Base-by-base conservation (phyloP, 37 sponge, comb jelly and placozoan genomes). In the Halisarca cf. caerulea region DNA sequence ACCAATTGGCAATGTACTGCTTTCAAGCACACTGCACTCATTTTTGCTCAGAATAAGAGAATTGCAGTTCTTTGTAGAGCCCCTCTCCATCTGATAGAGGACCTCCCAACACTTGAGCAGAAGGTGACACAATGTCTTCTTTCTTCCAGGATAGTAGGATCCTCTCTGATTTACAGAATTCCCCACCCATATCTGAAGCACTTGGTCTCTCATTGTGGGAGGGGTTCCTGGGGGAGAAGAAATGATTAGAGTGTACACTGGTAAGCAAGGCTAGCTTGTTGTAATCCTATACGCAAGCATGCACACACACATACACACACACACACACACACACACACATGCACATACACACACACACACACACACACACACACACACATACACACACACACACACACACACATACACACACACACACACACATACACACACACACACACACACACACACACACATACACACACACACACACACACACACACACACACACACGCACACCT, bases 111-210 rank as follows among this genome's bases (percentile, higher is more conserved):
- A 40, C 42, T 37, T 38, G 77, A 40, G 77, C 39, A n/a, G 36
- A 40, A 39, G 77, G 77, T 39, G 77, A 8, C 2, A 43, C 42
- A 40, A 40, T 5, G 45, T 74, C 77, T 37, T 74, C 77, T 43
- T 23, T 4, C 42, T 37, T 74, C 77, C 77, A 74, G 21, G 44
- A 32, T 24, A 74, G 42, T 24, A 74, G 45, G 25, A 40, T 38
- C 14, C 77, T 37, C 77, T 74, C 77, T 5, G 77, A 74, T 74
- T 17, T 74, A 37, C 77, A 74, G 77, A 74, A 74, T 20, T 39
- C 45, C 1, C 77, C 77, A 44, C 30, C 23, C 1, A 74, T 74
- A 40, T 74, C 77, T 18, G 45, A 32, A 44, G 77, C 77, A 44
- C 24, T 43, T 40, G 77, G 77, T 38, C 77, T 74, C 2, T 37